These are phyloP conservation scores for Solenopsis fugax DNA, from an alignment of 1,140 invertebrate genomes.

Conservation along the genomic window DNA sequence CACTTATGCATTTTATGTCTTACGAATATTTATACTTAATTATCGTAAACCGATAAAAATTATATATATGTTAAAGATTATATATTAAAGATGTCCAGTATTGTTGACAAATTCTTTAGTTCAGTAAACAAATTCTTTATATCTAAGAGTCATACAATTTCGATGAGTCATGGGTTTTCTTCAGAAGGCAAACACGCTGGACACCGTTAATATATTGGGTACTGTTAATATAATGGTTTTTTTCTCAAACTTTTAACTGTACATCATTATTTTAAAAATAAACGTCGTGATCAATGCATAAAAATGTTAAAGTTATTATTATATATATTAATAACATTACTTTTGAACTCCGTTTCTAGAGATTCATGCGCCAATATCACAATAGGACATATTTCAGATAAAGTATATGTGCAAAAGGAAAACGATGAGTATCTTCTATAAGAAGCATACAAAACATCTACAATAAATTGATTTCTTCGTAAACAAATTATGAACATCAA, in stretches of 20 bases:
- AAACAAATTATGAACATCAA: slow-evolving; percentile 5
- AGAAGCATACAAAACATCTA: not conserved
- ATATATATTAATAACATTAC: no score
- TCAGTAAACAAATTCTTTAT: not conserved
- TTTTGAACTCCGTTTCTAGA: slow-evolving; percentile 21
- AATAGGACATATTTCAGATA: not conserved
- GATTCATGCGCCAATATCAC: not conserved
- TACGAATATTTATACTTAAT: slow-evolving; percentile 13
- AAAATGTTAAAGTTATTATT: no score
- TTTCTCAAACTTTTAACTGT: not conserved
- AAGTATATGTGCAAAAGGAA: not conserved
- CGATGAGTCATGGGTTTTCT: not conserved
- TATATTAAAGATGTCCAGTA: not conserved
- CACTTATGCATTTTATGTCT: no score
- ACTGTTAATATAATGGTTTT: not conserved
- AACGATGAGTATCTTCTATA: not conserved
- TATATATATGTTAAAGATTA: not conserved
- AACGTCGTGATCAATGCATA: not conserved
- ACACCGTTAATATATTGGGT: not conserved
- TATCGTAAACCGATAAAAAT: not conserved
- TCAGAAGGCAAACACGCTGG: not conserved
- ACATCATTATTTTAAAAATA: not conserved
- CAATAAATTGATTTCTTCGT: not conserved
- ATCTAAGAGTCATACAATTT: not conserved
- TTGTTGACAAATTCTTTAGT: not conserved